Conservation (phyloP, 2,888 invertebrate genomes). For the Cheilosia soror region DNA sequence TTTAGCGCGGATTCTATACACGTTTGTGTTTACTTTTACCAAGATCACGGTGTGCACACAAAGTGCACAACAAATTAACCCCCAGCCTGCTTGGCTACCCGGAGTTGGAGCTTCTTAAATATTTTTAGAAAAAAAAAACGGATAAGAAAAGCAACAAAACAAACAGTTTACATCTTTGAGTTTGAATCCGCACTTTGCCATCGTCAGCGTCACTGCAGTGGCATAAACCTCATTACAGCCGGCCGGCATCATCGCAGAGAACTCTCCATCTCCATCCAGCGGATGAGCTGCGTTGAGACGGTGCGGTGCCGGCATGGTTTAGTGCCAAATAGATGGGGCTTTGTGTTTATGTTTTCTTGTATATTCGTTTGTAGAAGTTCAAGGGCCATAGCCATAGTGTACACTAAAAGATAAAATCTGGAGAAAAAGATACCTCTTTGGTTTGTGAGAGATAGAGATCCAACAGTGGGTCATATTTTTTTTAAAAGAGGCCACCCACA, state of each 20-base stretch:
- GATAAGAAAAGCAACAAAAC: slow-evolving; percentile 16
- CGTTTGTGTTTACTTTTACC: slow-evolving; percentile 54
- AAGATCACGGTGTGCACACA: slow-evolving; percentile 47
- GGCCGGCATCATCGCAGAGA: slow-evolving; percentile 17
- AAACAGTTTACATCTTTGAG: slow-evolving; percentile 10
- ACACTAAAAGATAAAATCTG: slow-evolving; percentile 42
- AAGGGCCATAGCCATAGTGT: slow-evolving; percentile 63
- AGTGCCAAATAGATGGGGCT: slow-evolving; percentile 32
- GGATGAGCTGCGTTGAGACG: background rate
- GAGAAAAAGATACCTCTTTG: background rate
- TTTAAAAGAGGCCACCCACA: background rate
- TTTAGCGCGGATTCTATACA: background rate
- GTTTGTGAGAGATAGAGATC: background rate
- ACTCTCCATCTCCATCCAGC: background rate
- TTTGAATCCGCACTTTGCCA: slow-evolving; percentile 1
- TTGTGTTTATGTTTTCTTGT: background rate
- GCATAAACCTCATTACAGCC: slow-evolving; percentile 51
- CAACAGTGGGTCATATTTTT: slow-evolving; percentile 5
- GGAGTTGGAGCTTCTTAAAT: slow-evolving; percentile 43
- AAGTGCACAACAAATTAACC: slow-evolving; percentile 72
- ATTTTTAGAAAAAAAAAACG: slow-evolving; percentile 54
- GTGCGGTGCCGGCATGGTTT: slow-evolving; percentile 15
- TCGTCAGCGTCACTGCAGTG: slow-evolving; percentile 1
- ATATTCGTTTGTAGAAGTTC: slow-evolving; percentile 46
- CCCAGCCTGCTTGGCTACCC: slow-evolving; percentile 35